A percentile compares a stretch with the other conserved stretches of the same genome.
Conservation (phyloP, 2,113 vertebrate species). For the Arenaria interpres region DNA sequence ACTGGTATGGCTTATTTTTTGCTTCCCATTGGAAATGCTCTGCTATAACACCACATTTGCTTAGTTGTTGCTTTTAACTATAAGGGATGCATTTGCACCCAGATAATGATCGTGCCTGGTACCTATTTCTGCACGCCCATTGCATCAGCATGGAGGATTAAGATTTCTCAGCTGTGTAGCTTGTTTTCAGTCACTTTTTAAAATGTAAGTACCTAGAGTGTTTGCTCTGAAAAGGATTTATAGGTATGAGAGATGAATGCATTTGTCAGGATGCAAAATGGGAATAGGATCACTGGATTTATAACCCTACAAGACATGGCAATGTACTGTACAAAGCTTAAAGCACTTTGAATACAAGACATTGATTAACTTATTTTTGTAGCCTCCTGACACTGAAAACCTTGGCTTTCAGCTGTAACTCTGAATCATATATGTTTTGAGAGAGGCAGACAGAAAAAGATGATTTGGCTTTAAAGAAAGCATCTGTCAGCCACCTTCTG, state of each 20-base stretch:
- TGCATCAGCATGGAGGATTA: background rate
- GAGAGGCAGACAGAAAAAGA: background rate
- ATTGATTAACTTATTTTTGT: background rate
- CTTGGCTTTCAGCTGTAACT: background rate
- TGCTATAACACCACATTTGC: background rate
- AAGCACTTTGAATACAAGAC: background rate
- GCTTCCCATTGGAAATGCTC: background rate
- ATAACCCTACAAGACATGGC: background rate
- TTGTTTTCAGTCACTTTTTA: background rate
- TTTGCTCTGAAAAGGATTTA: slow-evolving; percentile 2
- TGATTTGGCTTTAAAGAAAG: background rate
- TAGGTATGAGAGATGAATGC: background rate
- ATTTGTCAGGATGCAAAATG: background rate
- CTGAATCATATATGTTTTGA: background rate
- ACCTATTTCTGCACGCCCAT: background rate
- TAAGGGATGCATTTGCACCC: background rate
- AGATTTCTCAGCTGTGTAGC: background rate
- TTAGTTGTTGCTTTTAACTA: background rate
- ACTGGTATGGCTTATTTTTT: background rate
- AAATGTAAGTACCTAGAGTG: background rate
- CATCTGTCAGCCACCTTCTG: background rate
- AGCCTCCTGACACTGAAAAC: background rate
- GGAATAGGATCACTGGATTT: background rate
- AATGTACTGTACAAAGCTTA: background rate
- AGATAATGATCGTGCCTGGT: background rate